These are phyloP conservation scores for Pelecanoides urinatrix DNA, from an alignment of 2,113 vertebrate genomes.

Conservation along the genomic window DNA sequence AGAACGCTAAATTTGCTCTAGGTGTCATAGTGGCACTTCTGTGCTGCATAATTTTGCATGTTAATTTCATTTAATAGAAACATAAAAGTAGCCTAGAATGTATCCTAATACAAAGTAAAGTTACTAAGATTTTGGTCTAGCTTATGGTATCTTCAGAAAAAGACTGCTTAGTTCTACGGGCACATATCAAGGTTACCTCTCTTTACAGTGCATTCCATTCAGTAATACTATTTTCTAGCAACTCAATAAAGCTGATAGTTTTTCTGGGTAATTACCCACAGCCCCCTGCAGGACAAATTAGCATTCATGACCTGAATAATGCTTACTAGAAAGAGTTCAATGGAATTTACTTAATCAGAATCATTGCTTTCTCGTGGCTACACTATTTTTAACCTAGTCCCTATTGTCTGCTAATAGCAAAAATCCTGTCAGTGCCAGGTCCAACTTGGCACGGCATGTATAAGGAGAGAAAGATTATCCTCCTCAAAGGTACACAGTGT, in stretches of 20 bases:
- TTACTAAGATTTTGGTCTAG: conserved; percentile 40
- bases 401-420: conserved; percentile 67
- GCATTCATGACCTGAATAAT: conserved; percentile 85
- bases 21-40: conserved; percentile 72
- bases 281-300: conserved; percentile 84
- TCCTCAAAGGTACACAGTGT: conserved; percentile 19
- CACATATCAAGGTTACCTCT: conserved; percentile 70
- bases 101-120: conserved; percentile 42
- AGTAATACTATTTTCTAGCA: conserved; percentile 75
- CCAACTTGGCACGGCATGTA: conserved; percentile 48
- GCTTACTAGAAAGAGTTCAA: conserved; percentile 83
- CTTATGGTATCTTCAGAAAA: conserved; percentile 10
- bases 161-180: neutral
- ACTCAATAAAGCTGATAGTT: conserved; percentile 82
- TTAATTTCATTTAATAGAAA: conserved; percentile 71
- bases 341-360: conserved; percentile 85
- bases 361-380: conserved; percentile 74
- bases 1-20: conserved; percentile 69
- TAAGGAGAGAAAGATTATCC: conserved; percentile 21
- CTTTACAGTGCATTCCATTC: conserved; percentile 68
- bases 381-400: conserved; percentile 65
- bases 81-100: conserved; percentile 50
- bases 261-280: conserved; percentile 84
- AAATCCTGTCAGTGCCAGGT: conserved; percentile 54
- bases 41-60: conserved; percentile 67